Evolutionary conservation across 2,113 vertebrate species (phyloP).

Genomic region (Haplochromis vanheusdeni): DNA sequence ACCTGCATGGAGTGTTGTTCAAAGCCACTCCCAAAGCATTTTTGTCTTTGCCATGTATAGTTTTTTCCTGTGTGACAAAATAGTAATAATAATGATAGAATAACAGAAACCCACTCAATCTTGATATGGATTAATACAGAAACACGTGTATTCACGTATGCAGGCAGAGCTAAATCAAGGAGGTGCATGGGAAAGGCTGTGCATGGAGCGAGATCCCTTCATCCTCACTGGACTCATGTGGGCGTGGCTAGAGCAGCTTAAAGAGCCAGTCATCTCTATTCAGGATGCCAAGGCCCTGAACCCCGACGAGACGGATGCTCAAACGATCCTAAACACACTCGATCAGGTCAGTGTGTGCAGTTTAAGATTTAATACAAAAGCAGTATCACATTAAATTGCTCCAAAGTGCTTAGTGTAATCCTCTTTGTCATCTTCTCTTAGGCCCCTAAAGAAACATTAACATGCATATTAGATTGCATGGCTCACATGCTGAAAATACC

Average conservation of each 20-base stretch:
- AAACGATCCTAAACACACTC: constrained; percentile 73
- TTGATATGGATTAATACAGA: not conserved
- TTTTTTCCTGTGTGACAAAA: not conserved
- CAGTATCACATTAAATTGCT: not conserved
- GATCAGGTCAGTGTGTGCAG: constrained; percentile 69
- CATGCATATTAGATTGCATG: constrained; percentile 84
- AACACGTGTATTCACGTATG: not conserved
- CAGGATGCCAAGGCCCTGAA: constrained; percentile 72
- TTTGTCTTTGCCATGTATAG: not conserved
- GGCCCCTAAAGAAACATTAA: constrained; percentile 82
- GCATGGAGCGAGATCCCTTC: constrained; percentile 85
- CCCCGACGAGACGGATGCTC: constrained; percentile 58
- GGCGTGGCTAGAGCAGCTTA: constrained; percentile 95
- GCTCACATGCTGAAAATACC: constrained; percentile 75
- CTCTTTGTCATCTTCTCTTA: constrained; percentile 31
- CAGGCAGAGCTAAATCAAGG: constrained; percentile 88
- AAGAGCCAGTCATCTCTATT: constrained; percentile 81
- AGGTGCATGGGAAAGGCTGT: constrained; percentile 90
- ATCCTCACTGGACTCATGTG: constrained; percentile 90
- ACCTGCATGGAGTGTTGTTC: not conserved
- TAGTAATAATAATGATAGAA: not conserved
- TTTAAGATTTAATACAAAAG: not conserved
- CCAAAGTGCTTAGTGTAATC: not conserved
- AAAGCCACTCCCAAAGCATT: not conserved
- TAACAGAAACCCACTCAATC: not conserved